Conservation (phyloP, 2,113 vertebrate genomes). For the Phylloscopus whistleri region DNA sequence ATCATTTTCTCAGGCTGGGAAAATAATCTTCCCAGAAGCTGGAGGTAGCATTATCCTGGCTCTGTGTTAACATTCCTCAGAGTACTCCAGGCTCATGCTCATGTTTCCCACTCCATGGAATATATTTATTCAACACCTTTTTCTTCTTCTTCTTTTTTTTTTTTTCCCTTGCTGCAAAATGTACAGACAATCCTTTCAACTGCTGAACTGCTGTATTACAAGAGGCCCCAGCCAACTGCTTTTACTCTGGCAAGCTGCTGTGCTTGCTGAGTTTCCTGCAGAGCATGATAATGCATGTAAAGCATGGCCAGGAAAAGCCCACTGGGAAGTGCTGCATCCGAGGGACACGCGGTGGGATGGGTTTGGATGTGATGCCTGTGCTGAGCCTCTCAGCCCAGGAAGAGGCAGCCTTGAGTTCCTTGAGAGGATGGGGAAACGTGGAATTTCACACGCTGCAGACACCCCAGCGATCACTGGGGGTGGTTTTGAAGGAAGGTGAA, state of each 20-base stretch:
- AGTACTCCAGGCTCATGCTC: not conserved
- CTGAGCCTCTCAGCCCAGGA: not conserved
- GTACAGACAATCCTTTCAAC: not conserved
- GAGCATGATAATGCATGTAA: conserved; percentile 11
- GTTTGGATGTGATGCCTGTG: not conserved
- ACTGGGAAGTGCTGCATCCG: not conserved
- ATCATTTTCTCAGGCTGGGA: not conserved
- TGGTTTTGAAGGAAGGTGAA: not conserved
- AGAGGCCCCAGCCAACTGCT: not conserved
- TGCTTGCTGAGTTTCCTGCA: not conserved
- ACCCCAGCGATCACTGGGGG: not conserved
- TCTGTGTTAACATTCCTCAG: not conserved
- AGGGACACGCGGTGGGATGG: not conserved
- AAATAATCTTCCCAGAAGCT: not conserved
- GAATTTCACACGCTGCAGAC: rapidly evolving
- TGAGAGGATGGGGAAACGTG: not conserved
- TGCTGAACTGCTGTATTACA: not conserved
- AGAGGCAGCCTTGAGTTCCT: not conserved
- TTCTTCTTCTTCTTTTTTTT: not conserved
- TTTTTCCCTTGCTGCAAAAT: not conserved
- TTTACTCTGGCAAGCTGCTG: not conserved
- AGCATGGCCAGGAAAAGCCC: not conserved
- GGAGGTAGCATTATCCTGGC: not conserved
- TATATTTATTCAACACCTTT: not conserved
- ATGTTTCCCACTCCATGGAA: not conserved